Evolutionary conservation across 2,797 vertebrate species (phyloP).

Genomic region (Cyclopterus lumpus): DNA sequence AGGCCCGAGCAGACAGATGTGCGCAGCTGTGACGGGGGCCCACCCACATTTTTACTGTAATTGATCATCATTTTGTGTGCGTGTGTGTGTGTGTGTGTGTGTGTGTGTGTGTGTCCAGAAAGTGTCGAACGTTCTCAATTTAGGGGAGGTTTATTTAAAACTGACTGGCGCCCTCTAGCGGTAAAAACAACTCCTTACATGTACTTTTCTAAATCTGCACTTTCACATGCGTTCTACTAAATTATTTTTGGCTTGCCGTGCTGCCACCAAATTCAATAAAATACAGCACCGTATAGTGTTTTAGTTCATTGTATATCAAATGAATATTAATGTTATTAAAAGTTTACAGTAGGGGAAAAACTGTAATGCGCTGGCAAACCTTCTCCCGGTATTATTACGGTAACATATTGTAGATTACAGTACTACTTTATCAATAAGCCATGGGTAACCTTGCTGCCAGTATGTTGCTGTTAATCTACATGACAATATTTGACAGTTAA

Average conservation of each 20-base stretch:
- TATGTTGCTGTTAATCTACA: background rate
- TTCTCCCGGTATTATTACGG: background rate
- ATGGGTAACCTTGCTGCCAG: background rate
- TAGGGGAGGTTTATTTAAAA: background rate
- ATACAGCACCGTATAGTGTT: background rate
- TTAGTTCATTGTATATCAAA: background rate
- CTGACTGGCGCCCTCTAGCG: constrained; percentile 55
- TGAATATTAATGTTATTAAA: background rate
- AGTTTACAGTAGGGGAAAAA: background rate
- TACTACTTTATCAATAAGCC: background rate
- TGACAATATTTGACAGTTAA: background rate
- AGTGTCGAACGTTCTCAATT: background rate
- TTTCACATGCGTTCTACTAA: background rate
- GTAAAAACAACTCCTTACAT: background rate
- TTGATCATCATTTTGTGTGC: constrained; percentile 40
- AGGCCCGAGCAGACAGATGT: constrained; percentile 65
- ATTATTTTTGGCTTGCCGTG: background rate
- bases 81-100: background rate
- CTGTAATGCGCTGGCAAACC: background rate
- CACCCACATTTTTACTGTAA: constrained; percentile 66
- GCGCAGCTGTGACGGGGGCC: constrained; percentile 71
- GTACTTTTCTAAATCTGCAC: background rate
- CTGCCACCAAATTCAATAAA: background rate
- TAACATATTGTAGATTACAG: background rate
- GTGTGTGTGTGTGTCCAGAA: background rate